Evolutionary conservation across 1,140 invertebrate genomes (phyloP), one percentile per base, ranked within the genome.

Genomic region (Hormaphis cornu): DNA sequence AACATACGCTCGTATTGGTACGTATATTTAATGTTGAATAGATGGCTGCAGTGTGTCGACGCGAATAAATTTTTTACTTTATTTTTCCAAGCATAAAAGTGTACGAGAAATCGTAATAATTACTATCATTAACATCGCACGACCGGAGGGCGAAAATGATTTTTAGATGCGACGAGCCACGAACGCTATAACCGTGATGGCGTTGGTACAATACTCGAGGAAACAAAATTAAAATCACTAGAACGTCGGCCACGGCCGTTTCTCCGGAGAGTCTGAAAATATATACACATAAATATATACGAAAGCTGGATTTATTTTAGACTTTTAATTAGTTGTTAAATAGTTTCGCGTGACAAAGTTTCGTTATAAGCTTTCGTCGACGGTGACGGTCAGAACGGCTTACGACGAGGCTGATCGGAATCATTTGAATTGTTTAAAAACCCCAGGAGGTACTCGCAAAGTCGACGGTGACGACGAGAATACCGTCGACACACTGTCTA

Each of bases 261-360:
- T 18, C 42, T 4, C 18, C n/a, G n/a, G n/a, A n/a, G n/a, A n/a
- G n/a, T n/a, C 52, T n/a, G n/a, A 30, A 53, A 35, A 18, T 35
- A 10, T 35, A 56, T 28, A 53, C 28, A 53, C 28, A 53, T 53
- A 26, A 28, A 53, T 53, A 53, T 33, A 54, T 3, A 22, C 10
- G 53, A 35, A 56, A n/a, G n/a, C 53, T 7, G 14, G 22, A 56
- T 56, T 56, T 37, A 56, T 56, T 37, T 37, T 35, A 14, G 53
- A 56, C 53, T 56, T 56, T 56, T 56, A 56, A 56, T 56, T 56
- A 56, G 53, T 56, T 56, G 53, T 56, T 37, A 37, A 56, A 56
- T 56, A 56, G 53, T 56, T 56, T 56, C 14, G 20, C 33, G 30
- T 12, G 14, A 30, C 33, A 35, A 30, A 35, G 53, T 56, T 56